Conservation (phyloP, 2,113 vertebrate species). For the Elanus axillaris region DNA sequence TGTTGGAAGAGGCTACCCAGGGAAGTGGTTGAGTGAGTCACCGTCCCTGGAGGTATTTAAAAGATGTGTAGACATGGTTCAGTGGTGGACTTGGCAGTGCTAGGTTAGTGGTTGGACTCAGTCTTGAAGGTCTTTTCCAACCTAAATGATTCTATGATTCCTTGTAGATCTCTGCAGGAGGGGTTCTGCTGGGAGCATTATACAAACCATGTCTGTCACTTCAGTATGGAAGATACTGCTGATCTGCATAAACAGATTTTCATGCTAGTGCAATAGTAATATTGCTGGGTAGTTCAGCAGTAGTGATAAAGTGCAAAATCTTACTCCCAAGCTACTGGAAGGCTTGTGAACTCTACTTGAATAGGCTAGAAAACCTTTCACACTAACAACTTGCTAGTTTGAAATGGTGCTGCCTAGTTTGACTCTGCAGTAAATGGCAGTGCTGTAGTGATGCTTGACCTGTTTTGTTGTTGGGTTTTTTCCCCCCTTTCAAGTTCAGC, state of each 20-base stretch:
- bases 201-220: neutral
- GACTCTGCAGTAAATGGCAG: neutral
- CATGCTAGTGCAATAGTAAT: neutral
- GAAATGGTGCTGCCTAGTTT: neutral
- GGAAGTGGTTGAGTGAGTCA: neutral
- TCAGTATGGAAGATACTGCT: neutral
- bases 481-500: neutral
- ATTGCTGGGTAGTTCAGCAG: neutral
- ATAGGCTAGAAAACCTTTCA: neutral
- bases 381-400: neutral
- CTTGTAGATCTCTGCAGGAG: neutral
- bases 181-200: neutral
- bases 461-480: neutral
- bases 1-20: neutral
- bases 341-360: neutral
- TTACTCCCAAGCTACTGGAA: neutral
- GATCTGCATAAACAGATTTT: neutral
- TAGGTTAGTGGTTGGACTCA: neutral
- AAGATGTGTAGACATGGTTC: neutral
- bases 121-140: neutral
- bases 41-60: neutral
- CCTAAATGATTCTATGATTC: neutral
- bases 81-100: neutral
- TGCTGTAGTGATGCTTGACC: neutral
- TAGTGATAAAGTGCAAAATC: neutral